Conservation (phyloP, 2,888 invertebrate species). For the Pachycephus smyrnensis region DNA sequence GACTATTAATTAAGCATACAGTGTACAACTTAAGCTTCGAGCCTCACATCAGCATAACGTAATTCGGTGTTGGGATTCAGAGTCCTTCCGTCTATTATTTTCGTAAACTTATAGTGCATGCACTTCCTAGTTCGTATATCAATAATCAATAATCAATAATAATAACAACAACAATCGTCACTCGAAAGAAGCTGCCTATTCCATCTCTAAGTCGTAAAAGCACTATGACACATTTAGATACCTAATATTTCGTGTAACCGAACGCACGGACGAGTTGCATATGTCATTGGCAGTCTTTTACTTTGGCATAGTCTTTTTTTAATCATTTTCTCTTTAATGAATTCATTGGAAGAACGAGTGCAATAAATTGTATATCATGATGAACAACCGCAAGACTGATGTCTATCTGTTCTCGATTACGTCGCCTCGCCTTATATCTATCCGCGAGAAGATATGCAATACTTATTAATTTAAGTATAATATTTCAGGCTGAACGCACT, state of each 20-base stretch:
- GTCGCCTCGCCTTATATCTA: not conserved
- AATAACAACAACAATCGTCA: not conserved
- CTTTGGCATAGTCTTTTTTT: not conserved
- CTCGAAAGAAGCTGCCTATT: constrained; percentile 5
- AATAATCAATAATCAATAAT: no score
- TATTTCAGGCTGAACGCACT: not conserved
- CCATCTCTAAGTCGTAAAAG: not conserved
- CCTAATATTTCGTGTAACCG: not conserved
- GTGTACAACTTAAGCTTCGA: not conserved
- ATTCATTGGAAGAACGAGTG: not conserved
- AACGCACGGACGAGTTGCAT: not conserved
- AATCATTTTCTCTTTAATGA: not conserved
- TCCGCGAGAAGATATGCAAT: not conserved
- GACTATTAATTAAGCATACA: not conserved
- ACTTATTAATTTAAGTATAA: not conserved
- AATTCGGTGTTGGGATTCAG: not conserved
- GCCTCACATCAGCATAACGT: not conserved
- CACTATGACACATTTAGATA: constrained; percentile 13
- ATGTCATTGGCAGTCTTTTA: not conserved
- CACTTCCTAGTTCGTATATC: not conserved
- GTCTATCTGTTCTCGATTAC: not conserved
- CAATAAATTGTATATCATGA: not conserved
- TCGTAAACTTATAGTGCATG: not conserved
- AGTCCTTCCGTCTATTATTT: not conserved
- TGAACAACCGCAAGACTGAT: not conserved